A percentile compares a stretch with the other conserved stretches of the same genome.
Evolutionary conservation across 2,113 vertebrate genomes (phyloP).

Genomic region (Herpetotheres cachinnans): DNA sequence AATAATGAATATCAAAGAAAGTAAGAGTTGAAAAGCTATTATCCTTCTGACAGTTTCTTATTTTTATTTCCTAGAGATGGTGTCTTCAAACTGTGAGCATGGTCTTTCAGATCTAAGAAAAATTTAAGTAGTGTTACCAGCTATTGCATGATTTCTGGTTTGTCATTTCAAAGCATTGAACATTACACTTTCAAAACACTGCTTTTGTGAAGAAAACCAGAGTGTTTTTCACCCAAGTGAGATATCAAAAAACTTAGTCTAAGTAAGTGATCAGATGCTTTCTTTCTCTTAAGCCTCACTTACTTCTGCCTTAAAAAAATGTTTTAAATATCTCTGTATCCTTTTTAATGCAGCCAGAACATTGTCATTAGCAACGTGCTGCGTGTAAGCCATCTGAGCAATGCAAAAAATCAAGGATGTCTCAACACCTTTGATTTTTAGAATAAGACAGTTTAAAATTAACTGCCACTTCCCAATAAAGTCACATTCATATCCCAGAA

Average conservation of each 20-base stretch:
- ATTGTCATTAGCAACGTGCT: neutral
- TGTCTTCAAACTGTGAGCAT: neutral
- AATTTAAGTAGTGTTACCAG: neutral
- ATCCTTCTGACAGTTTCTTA: neutral
- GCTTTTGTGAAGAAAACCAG: neutral
- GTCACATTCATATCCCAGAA: neutral
- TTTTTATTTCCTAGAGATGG: neutral
- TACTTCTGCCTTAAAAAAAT: neutral
- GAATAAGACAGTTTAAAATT: neutral
- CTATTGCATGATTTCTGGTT: neutral
- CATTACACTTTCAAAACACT: neutral
- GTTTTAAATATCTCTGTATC: neutral
- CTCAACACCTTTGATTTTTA: neutral
- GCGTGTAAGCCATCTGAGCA: neutral
- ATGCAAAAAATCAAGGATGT: neutral
- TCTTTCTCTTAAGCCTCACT: neutral
- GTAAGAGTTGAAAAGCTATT: neutral
- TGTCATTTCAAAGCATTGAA: neutral
- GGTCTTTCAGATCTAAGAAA: neutral
- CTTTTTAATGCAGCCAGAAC: neutral
- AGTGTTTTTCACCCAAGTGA: neutral
- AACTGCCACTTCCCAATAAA: neutral
- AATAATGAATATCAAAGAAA: neutral
- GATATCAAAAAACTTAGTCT: neutral
- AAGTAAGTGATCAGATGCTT: neutral